Conservation (phyloP, 2,113 vertebrate genomes). For the Thomomys bottae region DNA sequence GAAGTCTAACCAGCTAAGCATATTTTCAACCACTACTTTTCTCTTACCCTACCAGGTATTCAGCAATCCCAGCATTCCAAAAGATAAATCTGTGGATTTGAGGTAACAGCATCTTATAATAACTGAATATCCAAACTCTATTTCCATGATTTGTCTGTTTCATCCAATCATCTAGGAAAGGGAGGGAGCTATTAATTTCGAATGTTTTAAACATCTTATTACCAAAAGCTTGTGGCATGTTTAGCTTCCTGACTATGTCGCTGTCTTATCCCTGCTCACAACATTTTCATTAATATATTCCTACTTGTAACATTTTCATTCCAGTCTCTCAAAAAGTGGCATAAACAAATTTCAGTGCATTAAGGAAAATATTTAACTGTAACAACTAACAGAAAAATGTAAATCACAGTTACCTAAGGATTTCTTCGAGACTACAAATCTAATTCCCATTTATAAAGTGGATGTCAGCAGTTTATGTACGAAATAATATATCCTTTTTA, state of each 20-base stretch:
- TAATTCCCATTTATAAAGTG: constrained; percentile 70
- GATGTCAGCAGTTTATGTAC: constrained; percentile 52
- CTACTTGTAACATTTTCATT: constrained; percentile 60
- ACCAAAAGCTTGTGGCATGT: background rate
- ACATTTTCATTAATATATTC: constrained; percentile 52
- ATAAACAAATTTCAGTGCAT: constrained; percentile 67
- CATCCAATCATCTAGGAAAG: background rate
- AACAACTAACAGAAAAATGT: constrained; percentile 66
- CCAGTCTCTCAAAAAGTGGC: constrained; percentile 55
- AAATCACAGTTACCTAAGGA: constrained; percentile 68
- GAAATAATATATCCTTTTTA: constrained; percentile 66
- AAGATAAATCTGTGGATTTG: background rate
- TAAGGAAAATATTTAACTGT: constrained; percentile 66
- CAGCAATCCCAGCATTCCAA: too few relatives aligned
- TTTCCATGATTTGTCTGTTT: background rate
- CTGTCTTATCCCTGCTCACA: background rate
- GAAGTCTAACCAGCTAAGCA: background rate
- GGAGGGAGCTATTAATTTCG: background rate
- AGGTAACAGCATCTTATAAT: background rate
- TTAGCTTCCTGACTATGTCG: constrained; percentile 17
- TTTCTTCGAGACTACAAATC: constrained; percentile 64
- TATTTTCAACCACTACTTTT: constrained; percentile 9
- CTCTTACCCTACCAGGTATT: background rate
- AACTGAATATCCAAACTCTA: background rate
- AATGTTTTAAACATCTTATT: background rate